Evolutionary conservation across 92 coral and sea anemone species (phyloP), one percentile per base, ranked within the genome.

Genomic region (Porites lobata): DNA sequence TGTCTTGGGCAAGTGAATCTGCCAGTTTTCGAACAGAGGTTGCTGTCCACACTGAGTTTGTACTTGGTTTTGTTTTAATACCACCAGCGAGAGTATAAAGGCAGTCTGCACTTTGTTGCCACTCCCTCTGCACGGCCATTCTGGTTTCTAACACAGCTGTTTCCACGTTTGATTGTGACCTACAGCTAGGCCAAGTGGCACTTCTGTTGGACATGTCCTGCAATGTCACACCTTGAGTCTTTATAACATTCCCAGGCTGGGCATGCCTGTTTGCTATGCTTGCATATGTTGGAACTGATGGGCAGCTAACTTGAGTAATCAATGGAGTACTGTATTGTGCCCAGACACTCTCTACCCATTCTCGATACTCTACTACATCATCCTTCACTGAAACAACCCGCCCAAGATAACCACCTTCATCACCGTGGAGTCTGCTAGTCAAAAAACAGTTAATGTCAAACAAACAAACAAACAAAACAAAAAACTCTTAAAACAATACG

Each of bases 241-340:
- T 85, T 12, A 79, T 38, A 38, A 62, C 53, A 21, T 12, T 56
- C 15, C 54, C 74, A 43, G 91, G 83, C 58, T 69, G 90, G 50
- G 86, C 65, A 70, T 86, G 87, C 67, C 93, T 92, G 86, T 90
- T 98, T 57, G 99, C 95, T 47, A 98, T 93, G 83, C 97, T 98
- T 50, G 99, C 99, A 85, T 98, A 98, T 38, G 98, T 98, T 54
- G 98, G 99, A 17, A 69, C 89, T 58, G 95, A 64, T 6, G 79
- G 92, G 69, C 78, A 64, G 5, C 11, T 14, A 10, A 66, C 69
- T 24, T 47, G 68, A 64, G 61, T 50, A 8, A 79, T 67, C 12
- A 90, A 57, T 0, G 94, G 89, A 18, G 77, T 81, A 38, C 79
- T 65, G 17, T 53, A 52, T 19, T 58, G 69, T 20, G 92, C 70